Evolutionary conservation across 2,113 vertebrate species (phyloP), one percentile per base, ranked within the genome.

Genomic region (Microtus montanus): DNA sequence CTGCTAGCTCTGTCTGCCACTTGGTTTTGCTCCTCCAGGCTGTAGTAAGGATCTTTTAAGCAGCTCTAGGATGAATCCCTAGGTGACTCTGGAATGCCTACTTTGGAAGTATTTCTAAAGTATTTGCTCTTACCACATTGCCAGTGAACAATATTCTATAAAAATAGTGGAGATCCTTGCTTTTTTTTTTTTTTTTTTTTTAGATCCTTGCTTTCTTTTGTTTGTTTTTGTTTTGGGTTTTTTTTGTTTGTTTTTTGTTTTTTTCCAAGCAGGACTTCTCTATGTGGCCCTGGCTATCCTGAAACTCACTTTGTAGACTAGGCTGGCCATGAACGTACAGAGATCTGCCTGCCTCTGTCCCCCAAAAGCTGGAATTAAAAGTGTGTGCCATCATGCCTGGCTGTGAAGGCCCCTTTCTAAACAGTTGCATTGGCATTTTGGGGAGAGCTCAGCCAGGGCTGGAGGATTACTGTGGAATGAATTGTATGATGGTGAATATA

Each of bases 31-130:
- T 90, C 30, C 30, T 88, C 44, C 22, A 83, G 15, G 35, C 52
- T 95, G 6, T 80, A 71, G 41, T 89, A 58, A 73, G 63, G 91
- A 79, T 30, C 41, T 33, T 93, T 89, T 94, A 84, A 92, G 41
- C 41, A 92, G 75, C 49, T 96, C 44, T 89, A 92, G 78, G 30
- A 89, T 91, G 73, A 90, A 78, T 83, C 87, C 28, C n/a, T 95
- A 83, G 74, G 68, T 68, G 82, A 95, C 63, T 91, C 22, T 91
- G 38, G 84, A 28, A 35, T 78, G 87, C 9, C 47, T 91, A 9
- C 44, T 94, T 89, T 86, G 79, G 87, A 92, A 52, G 54, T 90
- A 52, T 12, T 63, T 77, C 91, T 96, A 90, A 88, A 91, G 63
- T 85, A 73, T 86, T 64, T 63, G 2, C 49, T 87, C 10, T 64